These are phyloP conservation scores for Penaeus vannamei DNA, from an alignment of 1,140 invertebrate species.

Conservation along the genomic window DNA sequence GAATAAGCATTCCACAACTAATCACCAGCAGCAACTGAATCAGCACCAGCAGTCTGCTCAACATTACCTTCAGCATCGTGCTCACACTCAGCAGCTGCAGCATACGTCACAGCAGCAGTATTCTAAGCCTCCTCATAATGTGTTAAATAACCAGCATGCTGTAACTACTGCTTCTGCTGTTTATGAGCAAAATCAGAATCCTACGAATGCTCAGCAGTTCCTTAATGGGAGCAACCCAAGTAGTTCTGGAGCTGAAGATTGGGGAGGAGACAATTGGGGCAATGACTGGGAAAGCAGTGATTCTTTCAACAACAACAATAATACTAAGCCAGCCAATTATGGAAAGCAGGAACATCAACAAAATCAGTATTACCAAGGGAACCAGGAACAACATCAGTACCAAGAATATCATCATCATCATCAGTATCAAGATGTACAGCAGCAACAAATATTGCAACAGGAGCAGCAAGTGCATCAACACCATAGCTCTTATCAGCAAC, in stretches of 20 bases:
- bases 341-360: constrained; percentile 16
- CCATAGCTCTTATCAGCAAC: background rate
- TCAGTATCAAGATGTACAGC: background rate
- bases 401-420: constrained; percentile 38
- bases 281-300: constrained; percentile 44
- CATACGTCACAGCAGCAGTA: constrained; percentile 22
- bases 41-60: constrained; percentile 7
- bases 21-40: constrained; percentile 25
- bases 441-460: background rate
- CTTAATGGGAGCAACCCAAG: constrained; percentile 45
- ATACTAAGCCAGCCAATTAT: constrained; percentile 37
- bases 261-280: constrained; percentile 47
- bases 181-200: background rate
- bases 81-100: constrained; percentile 2
- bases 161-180: background rate
- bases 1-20: background rate
- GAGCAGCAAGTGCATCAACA: background rate
- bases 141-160: background rate
- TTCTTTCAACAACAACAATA: constrained; percentile 49
- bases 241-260: constrained; percentile 39
- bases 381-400: constrained; percentile 9
- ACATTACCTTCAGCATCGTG: constrained; percentile 1
- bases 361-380: background rate
- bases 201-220: constrained; percentile 12
- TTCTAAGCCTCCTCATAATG: background rate